Conservation (phyloP, 92 coral and sea anemone species). For the Palythoa grandis region DNA sequence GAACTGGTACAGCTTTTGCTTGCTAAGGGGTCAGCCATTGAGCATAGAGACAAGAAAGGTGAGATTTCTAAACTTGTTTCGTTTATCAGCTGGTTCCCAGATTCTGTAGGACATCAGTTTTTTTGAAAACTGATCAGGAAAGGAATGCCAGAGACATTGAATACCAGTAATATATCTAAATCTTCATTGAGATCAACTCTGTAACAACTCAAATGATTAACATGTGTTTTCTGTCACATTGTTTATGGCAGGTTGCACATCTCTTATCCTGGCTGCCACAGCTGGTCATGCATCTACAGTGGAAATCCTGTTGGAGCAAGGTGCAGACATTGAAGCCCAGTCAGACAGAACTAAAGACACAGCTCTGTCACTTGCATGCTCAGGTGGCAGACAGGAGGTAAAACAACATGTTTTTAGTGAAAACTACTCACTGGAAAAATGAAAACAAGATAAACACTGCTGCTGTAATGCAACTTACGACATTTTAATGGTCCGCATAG, state of each 20-base stretch:
- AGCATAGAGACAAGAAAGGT: conserved; percentile 99
- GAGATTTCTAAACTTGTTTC: neutral
- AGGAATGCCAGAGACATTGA: too few species aligned
- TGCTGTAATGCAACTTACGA: neutral
- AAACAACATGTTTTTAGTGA: neutral
- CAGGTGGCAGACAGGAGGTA: conserved; percentile 99
- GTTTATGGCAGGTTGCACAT: conserved; percentile 81
- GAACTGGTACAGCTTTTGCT: conserved; percentile 88
- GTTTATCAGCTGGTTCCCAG: too few species aligned
- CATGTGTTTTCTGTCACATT: neutral
- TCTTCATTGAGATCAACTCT: too few species aligned
- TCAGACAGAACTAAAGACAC: conserved; percentile 99
- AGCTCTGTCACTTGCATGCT: conserved; percentile 96
- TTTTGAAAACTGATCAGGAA: too few species aligned
- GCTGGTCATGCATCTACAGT: conserved; percentile 99
- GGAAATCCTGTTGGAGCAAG: conserved; percentile 86
- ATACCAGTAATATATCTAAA: too few species aligned
- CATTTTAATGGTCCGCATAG: too few species aligned
- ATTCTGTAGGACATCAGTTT: too few species aligned
- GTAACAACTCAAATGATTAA: neutral
- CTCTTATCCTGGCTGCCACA: conserved; percentile 92
- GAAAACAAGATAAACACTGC: neutral
- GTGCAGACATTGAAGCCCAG: conserved; percentile 98
- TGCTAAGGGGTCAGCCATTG: conserved; percentile 86
- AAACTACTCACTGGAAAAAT: neutral